Evolutionary conservation across 2,797 vertebrate species (phyloP), one percentile per base, ranked within the genome.

Genomic region (Cyprinodon diabolis): DNA sequence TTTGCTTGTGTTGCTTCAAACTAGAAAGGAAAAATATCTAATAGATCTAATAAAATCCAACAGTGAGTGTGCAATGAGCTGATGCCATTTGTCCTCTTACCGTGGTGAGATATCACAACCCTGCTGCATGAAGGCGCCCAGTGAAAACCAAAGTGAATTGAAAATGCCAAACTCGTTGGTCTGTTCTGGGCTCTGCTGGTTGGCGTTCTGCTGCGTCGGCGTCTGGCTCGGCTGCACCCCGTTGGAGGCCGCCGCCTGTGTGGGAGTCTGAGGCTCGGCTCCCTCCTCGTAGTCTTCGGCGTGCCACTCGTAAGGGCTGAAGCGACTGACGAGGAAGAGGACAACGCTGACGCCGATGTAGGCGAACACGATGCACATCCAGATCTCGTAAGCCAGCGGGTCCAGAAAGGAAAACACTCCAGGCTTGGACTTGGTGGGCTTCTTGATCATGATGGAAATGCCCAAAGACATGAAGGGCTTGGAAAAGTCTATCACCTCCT

Each of bases 381-480:
- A 99, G 87, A 99, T 99, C 92, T 99, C 98, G 0, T 99, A 99
- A 58, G 98, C 98, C 94, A 99, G 92, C 0, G 98, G 98, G 89
- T 99, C 98, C 88, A 99, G 95, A 93, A 99, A 99, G 30, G 98
- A 99, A 88, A 99, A 99, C 47, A 99, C 98, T 1, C 98, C 98
- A 0, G 98, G 98, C 86, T 99, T 99, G 88, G 98, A 99, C 90
- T 99, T 99, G 77, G 97, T 97, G 68, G 98, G 98, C 86, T 99
- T 99, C 94, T 99, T 99, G 84, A 99, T 99, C 98, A 99, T 99
- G 83, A 99, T 99, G 86, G 98, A 99, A 87, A 99, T 99, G 12
- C 98, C 98, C 87, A 99, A 88, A 48, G 97, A 99, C 98, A 99
- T 99, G 90, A 99, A 99, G 0, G 98, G 98, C 90, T 99, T 99